Evolutionary conservation across 2,113 vertebrate genomes (phyloP).

Genomic region (Nematolebias whitei): DNA sequence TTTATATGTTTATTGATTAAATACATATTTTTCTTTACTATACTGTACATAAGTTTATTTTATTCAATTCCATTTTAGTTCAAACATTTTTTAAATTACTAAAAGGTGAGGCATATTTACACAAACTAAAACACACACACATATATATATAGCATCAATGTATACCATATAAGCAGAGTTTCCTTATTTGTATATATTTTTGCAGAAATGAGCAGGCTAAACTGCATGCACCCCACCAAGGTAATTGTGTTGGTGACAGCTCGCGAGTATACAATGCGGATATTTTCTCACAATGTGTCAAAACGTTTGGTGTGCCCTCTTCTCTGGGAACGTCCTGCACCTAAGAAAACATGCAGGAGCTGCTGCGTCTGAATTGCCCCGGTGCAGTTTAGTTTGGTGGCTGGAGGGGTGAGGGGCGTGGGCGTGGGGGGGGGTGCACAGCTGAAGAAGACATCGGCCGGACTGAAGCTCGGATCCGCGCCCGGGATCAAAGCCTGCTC

Average conservation of each 20-base stretch:
- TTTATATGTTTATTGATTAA: too few species aligned
- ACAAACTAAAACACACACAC: too few species aligned
- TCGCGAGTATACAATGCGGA: conserved; percentile 75
- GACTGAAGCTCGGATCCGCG: conserved; percentile 89
- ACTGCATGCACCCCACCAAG: background rate
- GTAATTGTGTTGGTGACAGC: conserved; percentile 71
- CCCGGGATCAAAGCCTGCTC: conserved; percentile 10
- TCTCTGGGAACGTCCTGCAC: conserved; percentile 84
- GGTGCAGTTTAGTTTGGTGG: conserved; percentile 73
- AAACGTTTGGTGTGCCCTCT: conserved; percentile 88
- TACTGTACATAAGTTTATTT: too few species aligned
- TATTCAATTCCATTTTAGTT: too few species aligned
- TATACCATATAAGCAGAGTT: too few species aligned
- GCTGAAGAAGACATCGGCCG: conserved; percentile 93
- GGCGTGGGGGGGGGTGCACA: conserved; percentile 66
- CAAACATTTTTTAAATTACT: too few species aligned
- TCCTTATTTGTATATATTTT: background rate
- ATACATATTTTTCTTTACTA: too few species aligned
- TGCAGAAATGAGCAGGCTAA: background rate
- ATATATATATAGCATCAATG: too few species aligned
- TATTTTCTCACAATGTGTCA: conserved; percentile 84
- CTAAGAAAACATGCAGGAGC: conserved; percentile 91
- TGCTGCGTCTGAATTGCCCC: conserved; percentile 75
- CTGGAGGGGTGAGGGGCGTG: too few species aligned
- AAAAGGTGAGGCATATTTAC: too few species aligned